Evolutionary conservation across 2,888 invertebrate genomes (phyloP).

Genomic region (Orchesella flavescens): DNA sequence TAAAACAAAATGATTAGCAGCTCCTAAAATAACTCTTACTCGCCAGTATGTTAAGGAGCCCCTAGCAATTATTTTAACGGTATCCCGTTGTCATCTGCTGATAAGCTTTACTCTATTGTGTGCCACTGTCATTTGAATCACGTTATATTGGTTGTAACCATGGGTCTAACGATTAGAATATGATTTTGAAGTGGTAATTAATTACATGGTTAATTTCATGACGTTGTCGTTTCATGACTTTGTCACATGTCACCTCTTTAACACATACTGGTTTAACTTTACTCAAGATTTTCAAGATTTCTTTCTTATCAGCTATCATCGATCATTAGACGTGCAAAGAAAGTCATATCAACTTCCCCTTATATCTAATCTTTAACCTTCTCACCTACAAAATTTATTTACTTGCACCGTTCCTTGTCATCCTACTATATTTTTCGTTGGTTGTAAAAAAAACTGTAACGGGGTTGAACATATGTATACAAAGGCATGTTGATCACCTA

Average conservation of each 20-base stretch:
- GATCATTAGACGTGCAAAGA: constrained; percentile 51
- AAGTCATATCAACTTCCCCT: constrained; percentile 50
- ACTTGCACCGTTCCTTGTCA: background rate
- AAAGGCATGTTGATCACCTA: too few species aligned
- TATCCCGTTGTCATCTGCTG: too few species aligned
- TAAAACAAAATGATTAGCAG: background rate
- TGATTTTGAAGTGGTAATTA: constrained; percentile 34
- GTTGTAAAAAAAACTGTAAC: too few species aligned
- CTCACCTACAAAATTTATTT: constrained; percentile 29
- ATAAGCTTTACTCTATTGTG: too few species aligned
- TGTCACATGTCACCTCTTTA: constrained; percentile 31
- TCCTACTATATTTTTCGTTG: too few species aligned
- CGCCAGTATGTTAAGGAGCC: too few species aligned
- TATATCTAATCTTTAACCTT: constrained; percentile 30
- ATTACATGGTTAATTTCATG: constrained; percentile 42
- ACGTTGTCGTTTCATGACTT: constrained; percentile 20
- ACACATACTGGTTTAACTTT: background rate
- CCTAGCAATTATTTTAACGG: too few species aligned
- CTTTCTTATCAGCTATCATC: constrained; percentile 26
- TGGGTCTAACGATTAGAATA: background rate
- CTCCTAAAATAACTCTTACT: too few species aligned
- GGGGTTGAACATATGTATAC: too few species aligned
- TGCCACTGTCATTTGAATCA: too few species aligned
- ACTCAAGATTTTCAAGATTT: background rate
- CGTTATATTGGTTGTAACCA: background rate